Evolutionary conservation across 1,140 invertebrate genomes (phyloP), one percentile per base, ranked within the genome.

Genomic region (Ylistrum balloti): DNA sequence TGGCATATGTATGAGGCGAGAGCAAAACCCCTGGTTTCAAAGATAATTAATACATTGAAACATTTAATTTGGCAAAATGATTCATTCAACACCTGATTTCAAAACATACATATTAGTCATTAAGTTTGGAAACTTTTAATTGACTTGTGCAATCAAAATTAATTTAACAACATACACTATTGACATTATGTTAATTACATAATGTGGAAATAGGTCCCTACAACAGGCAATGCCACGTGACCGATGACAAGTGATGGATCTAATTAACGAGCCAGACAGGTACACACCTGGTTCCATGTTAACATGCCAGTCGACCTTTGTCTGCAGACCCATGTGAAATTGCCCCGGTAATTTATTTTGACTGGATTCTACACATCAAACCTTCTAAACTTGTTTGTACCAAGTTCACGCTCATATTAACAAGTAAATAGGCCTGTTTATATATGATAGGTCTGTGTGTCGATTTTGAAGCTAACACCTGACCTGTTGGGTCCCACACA

Each of bases 301-400:
- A 74, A 74, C 56, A 74, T 28, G 56, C 22, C 56, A 11, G 2
- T n/a, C 56, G n/a, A 74, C 56, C 56, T 74, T 74, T 74, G 35
- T 38, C 22, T 74, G 22, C 0, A 3, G 56, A 74, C 28, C 56
- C 17, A 74, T 28, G 56, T 28, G 56, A 74, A 48, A 74, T 28
- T 74, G 56, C 22, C n/a, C 56, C 56, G n/a, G 56, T 74, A 74
- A 74, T 74, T 74, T 74, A 74, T 74, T 74, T 74, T 74, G 56
- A 74, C 56, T 74, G 56, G 28, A 74, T 74, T 74, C 17, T 28
- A 74, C 56, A 74, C 56, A 74, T 74, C 56, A 74, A 74, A 74
- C 56, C 56, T 5, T 74, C 22, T 74, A 74, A 74, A 74, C 56
- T 28, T 74, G 56, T 74, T 74, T 28, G 56, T 74, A 74, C 56